Evolutionary conservation across 2,113 vertebrate genomes (phyloP), one percentile per base, ranked within the genome.

Genomic region (Psettodes erumei): DNA sequence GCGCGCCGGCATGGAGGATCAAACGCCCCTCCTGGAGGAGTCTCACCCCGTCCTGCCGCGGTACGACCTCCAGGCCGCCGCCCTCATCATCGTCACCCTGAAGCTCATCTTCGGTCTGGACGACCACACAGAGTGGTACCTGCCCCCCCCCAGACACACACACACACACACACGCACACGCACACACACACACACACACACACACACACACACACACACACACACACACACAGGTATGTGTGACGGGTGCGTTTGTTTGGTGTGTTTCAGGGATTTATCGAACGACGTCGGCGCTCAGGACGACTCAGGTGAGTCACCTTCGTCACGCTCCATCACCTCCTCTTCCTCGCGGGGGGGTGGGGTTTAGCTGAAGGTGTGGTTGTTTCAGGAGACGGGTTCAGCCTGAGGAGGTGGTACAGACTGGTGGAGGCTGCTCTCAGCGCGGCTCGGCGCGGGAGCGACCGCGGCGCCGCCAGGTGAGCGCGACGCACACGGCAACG

Each of bases 61-160:
- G 54, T 96, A 97, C 0, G 97, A 98, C 19, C 6, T 98, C 12
- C 94, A 95, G 76, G 91, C 97, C 6, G 89, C 84, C 23, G 97
- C 96, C 32, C 21, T 96, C 69, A 90, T 98, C 62, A 47, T 98
- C 18, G 89, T 98, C 38, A 93, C 93, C 43, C 75, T 99, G 89
- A 99, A 99, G 87, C 75, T 97, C 6, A 0, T 99, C 25, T 98
- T 98, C 81, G 89, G 94, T 70, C 77, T 99, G 83, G 91, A 99
- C 77, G 97, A 98, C 91, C 75, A 50, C 19, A 91, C 88, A 0
- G 97, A 99, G 79, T 99, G 97, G 97, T 98, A 90, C 86, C 21
- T 40, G 27, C n/a, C 1, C 18, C 11, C 43, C n/a, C 43, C 15
- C 40, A 2, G 2, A 18, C 16, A 12, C 58, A 53, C 28, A 16